Evolutionary conservation across 2,888 invertebrate genomes (phyloP).

Genomic region (Latheticus oryzae): DNA sequence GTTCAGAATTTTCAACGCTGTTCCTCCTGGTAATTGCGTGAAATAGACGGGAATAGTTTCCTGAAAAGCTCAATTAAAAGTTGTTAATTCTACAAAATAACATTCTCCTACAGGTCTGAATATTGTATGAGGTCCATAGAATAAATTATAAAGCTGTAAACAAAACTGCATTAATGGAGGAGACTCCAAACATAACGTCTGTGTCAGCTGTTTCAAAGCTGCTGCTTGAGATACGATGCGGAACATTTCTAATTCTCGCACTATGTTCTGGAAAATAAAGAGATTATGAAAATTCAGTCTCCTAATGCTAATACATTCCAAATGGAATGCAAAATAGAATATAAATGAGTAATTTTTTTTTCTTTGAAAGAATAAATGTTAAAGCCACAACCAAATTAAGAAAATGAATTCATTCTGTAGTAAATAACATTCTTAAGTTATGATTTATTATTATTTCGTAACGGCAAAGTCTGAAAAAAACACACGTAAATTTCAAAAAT

Average conservation of each 20-base stretch:
- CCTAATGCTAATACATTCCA: too few species aligned
- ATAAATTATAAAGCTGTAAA: constrained; percentile 57
- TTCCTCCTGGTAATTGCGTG: constrained; percentile 61
- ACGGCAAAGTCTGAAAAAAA: too few species aligned
- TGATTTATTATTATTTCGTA: too few species aligned
- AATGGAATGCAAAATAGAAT: too few species aligned
- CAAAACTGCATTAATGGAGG: constrained; percentile 58
- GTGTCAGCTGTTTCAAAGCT: constrained; percentile 48
- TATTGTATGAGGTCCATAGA: constrained; percentile 60
- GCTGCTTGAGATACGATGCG: constrained; percentile 57
- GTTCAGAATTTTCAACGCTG: constrained; percentile 59
- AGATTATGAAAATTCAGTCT: constrained; percentile 11
- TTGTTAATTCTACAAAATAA: too few species aligned
- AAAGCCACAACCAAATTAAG: too few species aligned
- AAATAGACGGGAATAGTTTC: constrained; percentile 61
- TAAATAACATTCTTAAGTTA: too few species aligned
- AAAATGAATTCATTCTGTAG: too few species aligned
- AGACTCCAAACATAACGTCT: constrained; percentile 58
- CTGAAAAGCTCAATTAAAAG: constrained; percentile 47
- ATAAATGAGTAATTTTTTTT: too few species aligned
- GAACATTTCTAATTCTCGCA: constrained; percentile 48
- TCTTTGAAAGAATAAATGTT: too few species aligned
- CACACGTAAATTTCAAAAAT: too few species aligned
- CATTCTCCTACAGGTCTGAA: constrained; percentile 59
- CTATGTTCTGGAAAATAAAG: constrained; percentile 49